phyloP scores from a whole-genome alignment of 1,140 invertebrate genomes.

The Babylonia areolata region DNA sequence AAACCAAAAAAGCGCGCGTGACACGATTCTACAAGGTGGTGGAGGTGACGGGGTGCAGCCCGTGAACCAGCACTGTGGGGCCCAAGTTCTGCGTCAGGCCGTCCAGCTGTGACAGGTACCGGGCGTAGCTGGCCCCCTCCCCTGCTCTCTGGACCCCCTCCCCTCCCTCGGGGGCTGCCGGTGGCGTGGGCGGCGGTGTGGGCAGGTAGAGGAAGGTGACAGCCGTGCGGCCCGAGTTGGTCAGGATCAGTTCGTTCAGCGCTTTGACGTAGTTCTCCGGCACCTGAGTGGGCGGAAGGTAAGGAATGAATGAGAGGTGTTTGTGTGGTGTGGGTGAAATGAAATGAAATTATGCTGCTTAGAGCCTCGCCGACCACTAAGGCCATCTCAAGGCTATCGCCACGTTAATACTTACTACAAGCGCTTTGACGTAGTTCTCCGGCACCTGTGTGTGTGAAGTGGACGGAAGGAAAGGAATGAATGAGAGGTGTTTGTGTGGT shows the following conservation, averaged over 20 bases:
- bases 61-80: slow-evolving; percentile 95
- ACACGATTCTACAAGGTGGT: slow-evolving; percentile 85
- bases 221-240: slow-evolving; percentile 85
- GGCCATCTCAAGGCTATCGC: no score
- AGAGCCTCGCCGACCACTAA: no score
- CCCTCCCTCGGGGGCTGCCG: no score
- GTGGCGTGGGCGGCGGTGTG: slow-evolving; percentile 82
- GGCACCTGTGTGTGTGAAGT: no score
- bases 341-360: no score
- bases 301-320: neutral
- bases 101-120: slow-evolving; percentile 86
- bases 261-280: slow-evolving; percentile 77
- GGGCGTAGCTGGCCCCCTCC: slow-evolving; percentile 70
- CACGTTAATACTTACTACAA: no score
- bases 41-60: slow-evolving; percentile 95
- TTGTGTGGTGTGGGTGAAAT: no score
- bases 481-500: no score
- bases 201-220: slow-evolving; percentile 91
- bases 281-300: neutral
- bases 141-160: no score
- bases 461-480: no score
- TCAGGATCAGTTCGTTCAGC: slow-evolving; percentile 86
- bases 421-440: no score
- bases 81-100: slow-evolving; percentile 90
- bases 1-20: no score